Conservation (phyloP, 2,113 vertebrate species). For the Pavo muticus region DNA sequence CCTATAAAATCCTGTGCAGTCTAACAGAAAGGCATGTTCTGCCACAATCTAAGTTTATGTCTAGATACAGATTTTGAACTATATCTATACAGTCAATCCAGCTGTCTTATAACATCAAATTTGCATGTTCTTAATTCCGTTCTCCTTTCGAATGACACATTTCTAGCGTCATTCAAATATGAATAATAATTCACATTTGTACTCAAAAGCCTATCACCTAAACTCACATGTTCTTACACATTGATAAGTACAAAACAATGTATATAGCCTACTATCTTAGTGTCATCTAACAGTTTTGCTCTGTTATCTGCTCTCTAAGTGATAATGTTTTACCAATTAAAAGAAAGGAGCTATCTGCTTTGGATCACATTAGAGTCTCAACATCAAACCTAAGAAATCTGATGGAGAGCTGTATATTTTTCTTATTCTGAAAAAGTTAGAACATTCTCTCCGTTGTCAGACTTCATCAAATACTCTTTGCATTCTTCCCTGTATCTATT, state of each 20-base stretch:
- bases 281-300: neutral
- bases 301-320: neutral
- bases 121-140: neutral
- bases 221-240: neutral
- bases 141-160: neutral
- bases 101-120: neutral
- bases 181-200: neutral
- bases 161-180: neutral
- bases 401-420: fast-evolving
- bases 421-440: neutral
- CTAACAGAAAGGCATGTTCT: neutral
- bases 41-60: neutral
- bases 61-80: neutral
- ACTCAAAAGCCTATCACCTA: neutral
- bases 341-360: neutral
- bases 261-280: neutral
- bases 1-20: neutral
- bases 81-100: neutral
- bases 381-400: neutral
- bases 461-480: neutral
- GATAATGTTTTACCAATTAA: neutral
- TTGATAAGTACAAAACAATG: neutral
- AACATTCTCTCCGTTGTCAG: neutral
- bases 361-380: neutral
- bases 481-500: neutral